Base-by-base conservation (phyloP, 2,888 invertebrate genomes). In the Drosophila neonasuta region DNA sequence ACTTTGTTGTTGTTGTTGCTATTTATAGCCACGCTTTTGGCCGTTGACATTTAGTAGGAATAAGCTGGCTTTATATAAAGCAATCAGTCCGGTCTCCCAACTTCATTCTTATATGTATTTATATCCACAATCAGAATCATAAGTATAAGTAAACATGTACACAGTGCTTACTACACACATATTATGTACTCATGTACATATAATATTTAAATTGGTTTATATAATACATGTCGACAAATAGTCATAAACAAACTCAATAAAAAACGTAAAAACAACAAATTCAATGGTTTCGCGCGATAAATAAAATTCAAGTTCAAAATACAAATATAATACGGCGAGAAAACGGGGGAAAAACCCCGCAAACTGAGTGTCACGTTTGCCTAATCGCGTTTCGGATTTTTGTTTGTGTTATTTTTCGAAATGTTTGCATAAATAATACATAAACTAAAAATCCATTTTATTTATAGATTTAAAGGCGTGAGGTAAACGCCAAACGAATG, bases 331-430 rank as follows among this genome's bases (percentile, higher is more conserved):
- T 57, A 44, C 17, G 29, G 15, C 36, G 32, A 45, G 42, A 50
- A 24, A 45, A 50, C 17, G 8, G 48, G 29, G 39, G 24, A 24
- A 44, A 44, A 34, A 51, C 44, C 10, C 1, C 49, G 34, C 44
- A 60, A 68, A 59, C 50, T 60, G 62, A 77, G 66, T 72, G 67
- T 85, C 84, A 85, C 85, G 86, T 85, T 86, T 81, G 65, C 58
- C 65, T 50, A 74, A 76, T 80, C 86, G 79, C 79, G 77, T 77
- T 68, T 68, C 71, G 52, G 62, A 42, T 68, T 63, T 65, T 66
- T 32, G 52, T 49, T 63, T 54, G 29, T 46, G 17, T 61, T 71
- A 36, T 42, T 63, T 63, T 51, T 42, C 50, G 48, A 58, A 65
- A 62, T 67, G 68, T 68, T 66, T 75, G 68, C 64, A 71, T 67